These are phyloP conservation scores for Ostrea edulis DNA, from an alignment of 1,140 invertebrate genomes.

Conservation along the genomic window DNA sequence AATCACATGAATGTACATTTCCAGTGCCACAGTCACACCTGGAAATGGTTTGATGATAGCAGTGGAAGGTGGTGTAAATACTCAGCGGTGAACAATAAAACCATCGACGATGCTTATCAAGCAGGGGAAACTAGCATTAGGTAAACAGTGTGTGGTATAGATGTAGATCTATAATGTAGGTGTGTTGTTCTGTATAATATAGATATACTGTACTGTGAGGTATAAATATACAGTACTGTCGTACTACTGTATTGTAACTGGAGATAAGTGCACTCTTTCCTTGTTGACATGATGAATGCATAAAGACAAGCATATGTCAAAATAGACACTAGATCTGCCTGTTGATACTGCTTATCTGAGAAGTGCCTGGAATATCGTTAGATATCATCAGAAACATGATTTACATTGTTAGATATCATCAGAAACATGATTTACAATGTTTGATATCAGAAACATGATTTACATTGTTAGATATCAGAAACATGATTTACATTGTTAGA, in stretches of 20 bases:
- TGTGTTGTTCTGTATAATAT: no score
- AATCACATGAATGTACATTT: background rate
- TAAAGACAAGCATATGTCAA: conserved; percentile 44
- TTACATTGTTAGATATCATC: background rate
- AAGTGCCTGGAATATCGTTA: background rate
- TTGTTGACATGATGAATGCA: conserved; percentile 21
- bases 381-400: background rate
- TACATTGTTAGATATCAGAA: background rate
- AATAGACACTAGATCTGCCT: conserved; percentile 24
- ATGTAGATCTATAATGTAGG: no score
- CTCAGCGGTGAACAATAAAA: conserved; percentile 87
- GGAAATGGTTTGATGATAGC: conserved; percentile 93
- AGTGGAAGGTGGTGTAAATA: conserved; percentile 91
- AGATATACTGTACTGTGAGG: no score
- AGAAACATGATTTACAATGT: background rate
- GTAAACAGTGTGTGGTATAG: conserved; percentile 43
- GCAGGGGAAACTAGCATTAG: conserved; percentile 87
- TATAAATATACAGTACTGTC: no score
- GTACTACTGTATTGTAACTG: background rate
- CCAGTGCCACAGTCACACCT: conserved; percentile 82
- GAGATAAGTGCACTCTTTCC: background rate
- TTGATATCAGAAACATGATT: background rate
- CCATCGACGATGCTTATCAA: conserved; percentile 91
- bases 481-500: no score
- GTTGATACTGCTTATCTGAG: conserved; percentile 34